Evolutionary conservation across 2,797 vertebrate genomes (phyloP).

Genomic region (Sebastes diploproa): DNA sequence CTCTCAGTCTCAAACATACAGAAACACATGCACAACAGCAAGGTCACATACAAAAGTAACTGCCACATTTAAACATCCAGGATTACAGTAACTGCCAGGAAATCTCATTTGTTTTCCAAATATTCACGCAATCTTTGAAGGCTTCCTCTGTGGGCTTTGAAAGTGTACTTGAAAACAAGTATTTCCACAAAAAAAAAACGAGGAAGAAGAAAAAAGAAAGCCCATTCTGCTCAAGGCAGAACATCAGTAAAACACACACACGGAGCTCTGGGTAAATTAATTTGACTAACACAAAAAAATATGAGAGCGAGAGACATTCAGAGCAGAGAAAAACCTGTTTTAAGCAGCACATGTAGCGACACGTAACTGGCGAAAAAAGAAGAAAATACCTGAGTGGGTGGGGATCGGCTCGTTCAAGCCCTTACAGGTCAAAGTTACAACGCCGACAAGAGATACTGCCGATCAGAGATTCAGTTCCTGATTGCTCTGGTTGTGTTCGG

Average conservation of each 20-base stretch:
- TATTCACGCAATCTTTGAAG: slow-evolving; percentile 43
- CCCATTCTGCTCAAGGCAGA: slow-evolving; percentile 20
- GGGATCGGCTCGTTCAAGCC: slow-evolving; percentile 1
- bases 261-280: slow-evolving; percentile 11
- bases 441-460: not conserved
- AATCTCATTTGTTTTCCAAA: not conserved
- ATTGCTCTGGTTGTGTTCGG: slow-evolving; percentile 11
- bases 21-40: not conserved
- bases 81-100: not conserved
- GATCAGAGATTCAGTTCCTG: slow-evolving; percentile 19
- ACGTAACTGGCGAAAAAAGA: not conserved
- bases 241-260: slow-evolving; percentile 32
- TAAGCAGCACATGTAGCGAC: slow-evolving; percentile 14
- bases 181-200: slow-evolving; percentile 1
- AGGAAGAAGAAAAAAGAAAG: not conserved
- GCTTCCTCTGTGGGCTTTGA: slow-evolving; percentile 15
- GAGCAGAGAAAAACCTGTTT: slow-evolving; percentile 16
- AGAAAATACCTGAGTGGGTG: not conserved
- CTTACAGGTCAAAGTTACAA: slow-evolving; percentile 9
- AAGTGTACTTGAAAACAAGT: slow-evolving; percentile 8
- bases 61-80: not conserved
- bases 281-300: not conserved
- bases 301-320: not conserved
- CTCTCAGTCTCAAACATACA: too few relatives aligned
- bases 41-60: not conserved